These are phyloP conservation scores for Phrynosoma blainvillii DNA, from an alignment of 2,113 vertebrate genomes.

Conservation along the genomic window DNA sequence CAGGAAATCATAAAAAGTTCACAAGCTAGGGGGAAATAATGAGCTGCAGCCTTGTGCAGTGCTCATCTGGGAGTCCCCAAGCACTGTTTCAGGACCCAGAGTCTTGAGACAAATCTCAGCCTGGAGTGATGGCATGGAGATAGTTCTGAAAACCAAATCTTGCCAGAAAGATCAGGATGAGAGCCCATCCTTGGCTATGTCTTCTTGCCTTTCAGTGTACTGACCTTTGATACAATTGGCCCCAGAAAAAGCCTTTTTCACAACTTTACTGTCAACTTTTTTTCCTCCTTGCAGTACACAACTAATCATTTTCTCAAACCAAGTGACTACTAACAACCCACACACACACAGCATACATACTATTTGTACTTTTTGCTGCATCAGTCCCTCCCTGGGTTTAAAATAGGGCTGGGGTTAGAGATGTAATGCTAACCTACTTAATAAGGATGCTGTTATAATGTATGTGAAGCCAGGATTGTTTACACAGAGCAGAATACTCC, in stretches of 20 bases:
- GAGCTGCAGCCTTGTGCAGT: neutral
- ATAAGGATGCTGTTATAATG: neutral
- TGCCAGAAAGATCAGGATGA: constrained; percentile 16
- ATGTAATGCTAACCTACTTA: neutral
- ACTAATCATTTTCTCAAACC: neutral
- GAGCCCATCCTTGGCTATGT: neutral
- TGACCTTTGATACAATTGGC: neutral
- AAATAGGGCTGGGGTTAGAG: neutral
- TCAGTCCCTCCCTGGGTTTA: neutral
- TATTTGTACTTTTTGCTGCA: neutral
- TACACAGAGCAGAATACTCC: neutral
- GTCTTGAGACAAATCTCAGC: constrained; percentile 11
- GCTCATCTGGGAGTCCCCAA: constrained; percentile 40
- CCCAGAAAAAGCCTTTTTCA: neutral
- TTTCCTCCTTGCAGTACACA: neutral
- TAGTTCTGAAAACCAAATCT: constrained; percentile 27
- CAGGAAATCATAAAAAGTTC: constrained; percentile 22
- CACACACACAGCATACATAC: neutral
- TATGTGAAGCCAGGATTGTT: constrained; percentile 15
- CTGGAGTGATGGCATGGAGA: neutral
- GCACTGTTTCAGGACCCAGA: neutral
- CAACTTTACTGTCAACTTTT: neutral
- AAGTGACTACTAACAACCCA: neutral
- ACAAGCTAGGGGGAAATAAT: constrained; percentile 22
- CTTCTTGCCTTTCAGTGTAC: neutral